Conservation (phyloP, 1,140 invertebrate genomes). For the Eueides isabella region DNA sequence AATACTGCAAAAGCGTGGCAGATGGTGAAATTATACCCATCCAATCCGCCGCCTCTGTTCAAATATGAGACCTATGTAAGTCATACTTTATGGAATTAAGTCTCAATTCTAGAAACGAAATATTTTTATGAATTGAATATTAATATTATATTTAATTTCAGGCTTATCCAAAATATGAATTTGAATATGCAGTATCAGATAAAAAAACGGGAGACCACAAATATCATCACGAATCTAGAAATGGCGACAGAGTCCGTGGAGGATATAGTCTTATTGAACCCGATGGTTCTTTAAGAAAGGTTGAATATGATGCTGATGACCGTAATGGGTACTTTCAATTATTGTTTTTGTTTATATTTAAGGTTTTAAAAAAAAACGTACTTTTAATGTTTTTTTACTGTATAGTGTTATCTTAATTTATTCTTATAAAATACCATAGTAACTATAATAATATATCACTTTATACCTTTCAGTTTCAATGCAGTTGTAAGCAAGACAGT, state of each 20-base stretch:
- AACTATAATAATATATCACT: not conserved
- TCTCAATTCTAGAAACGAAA: not conserved
- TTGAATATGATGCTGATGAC: conserved; percentile 77
- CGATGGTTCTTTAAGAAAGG: conserved; percentile 85
- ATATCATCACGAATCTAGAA: conserved; percentile 79
- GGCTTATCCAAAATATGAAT: conserved; percentile 82
- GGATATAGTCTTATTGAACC: conserved; percentile 86
- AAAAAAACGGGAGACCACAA: conserved; percentile 83
- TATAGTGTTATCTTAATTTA: too few species aligned
- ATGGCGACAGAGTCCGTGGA: conserved; percentile 83
- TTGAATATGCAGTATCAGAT: conserved; percentile 82
- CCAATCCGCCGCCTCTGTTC: conserved; percentile 44
- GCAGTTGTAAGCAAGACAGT: conserved; percentile 71
- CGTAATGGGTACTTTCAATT: conserved; percentile 66
- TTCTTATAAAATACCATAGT: too few species aligned
- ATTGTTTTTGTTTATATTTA: too few species aligned
- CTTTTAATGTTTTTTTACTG: too few species aligned
- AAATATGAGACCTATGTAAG: conserved; percentile 64
- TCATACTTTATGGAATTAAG: conserved; percentile 22
- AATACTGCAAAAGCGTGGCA: conserved; percentile 53
- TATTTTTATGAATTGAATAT: conserved; percentile 6
- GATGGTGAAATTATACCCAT: conserved; percentile 57
- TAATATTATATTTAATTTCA: conserved; percentile 38
- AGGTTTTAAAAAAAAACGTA: too few species aligned
- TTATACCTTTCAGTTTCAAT: conserved; percentile 58